A percentile compares a stretch with the other conserved stretches of the same genome.
Conservation (phyloP, 2,113 vertebrate genomes). For the Butastur rufipennis region DNA sequence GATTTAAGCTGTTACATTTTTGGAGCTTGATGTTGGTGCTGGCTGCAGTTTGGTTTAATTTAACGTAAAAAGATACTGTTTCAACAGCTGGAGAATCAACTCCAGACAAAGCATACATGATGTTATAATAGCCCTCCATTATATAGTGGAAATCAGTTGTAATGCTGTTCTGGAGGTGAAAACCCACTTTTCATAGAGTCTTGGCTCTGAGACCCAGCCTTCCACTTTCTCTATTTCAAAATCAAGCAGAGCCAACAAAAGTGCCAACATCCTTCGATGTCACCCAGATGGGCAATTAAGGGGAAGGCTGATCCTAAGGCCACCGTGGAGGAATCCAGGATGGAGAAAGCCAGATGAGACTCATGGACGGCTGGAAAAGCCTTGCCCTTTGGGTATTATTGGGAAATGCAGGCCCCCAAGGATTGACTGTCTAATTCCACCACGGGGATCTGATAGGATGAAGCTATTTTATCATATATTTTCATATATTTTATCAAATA, state of each 20-base stretch:
- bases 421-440: neutral
- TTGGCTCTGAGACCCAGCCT: neutral
- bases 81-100: conserved; percentile 23
- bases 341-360: neutral
- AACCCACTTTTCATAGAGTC: neutral
- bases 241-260: neutral
- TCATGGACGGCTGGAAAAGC: neutral
- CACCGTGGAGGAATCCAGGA: neutral
- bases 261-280: neutral
- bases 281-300: neutral
- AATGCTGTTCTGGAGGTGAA: conserved; percentile 19
- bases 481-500: too few relatives aligned
- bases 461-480: neutral
- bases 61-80: conserved; percentile 16
- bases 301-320: neutral
- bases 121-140: neutral
- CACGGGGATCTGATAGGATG: neutral
- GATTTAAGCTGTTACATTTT: neutral
- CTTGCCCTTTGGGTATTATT: neutral
- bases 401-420: neutral
- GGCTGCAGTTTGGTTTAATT: conserved; percentile 1
- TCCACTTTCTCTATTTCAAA: conserved; percentile 31
- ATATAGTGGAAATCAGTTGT: neutral
- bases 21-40: conserved; percentile 26
- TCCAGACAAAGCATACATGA: neutral